Evolutionary conservation across 1,140 invertebrate species (phyloP).

Genomic region (Cryptotermes secundus): DNA sequence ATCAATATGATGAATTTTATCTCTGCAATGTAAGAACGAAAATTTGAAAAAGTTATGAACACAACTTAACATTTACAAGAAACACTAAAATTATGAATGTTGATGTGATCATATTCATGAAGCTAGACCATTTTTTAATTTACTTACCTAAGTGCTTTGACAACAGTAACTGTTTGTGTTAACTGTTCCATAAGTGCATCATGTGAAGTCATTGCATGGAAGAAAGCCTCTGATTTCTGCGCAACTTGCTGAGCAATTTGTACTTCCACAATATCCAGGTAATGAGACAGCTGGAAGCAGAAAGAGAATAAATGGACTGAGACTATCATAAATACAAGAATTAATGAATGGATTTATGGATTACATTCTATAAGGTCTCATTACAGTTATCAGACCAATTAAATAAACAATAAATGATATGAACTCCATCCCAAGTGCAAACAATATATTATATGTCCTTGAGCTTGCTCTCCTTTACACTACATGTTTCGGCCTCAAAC

Average conservation of each 20-base stretch:
- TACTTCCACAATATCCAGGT: constrained; percentile 93
- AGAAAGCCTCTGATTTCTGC: constrained; percentile 94
- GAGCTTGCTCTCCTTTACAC: no score
- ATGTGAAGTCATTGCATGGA: constrained; percentile 95
- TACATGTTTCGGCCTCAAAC: no score
- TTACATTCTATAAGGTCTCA: not conserved
- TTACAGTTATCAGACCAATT: not conserved
- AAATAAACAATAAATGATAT: no score
- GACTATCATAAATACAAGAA: constrained; percentile 21
- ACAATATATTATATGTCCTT: no score
- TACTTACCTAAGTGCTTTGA: constrained; percentile 68
- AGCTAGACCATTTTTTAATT: not conserved
- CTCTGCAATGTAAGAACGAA: constrained; percentile 37
- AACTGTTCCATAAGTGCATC: constrained; percentile 90
- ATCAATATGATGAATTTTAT: constrained; percentile 64
- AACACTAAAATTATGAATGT: no score
- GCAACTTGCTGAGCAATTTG: constrained; percentile 94
- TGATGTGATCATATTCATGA: no score
- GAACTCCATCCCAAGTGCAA: no score
- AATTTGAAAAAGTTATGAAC: no score
- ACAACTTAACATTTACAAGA: no score
- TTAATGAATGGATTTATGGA: constrained; percentile 18
- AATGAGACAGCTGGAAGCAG: constrained; percentile 77
- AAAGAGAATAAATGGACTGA: not conserved
- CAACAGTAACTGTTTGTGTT: constrained; percentile 74